Conservation (phyloP, 2,888 invertebrate species). For the Cephonodes hylas region DNA sequence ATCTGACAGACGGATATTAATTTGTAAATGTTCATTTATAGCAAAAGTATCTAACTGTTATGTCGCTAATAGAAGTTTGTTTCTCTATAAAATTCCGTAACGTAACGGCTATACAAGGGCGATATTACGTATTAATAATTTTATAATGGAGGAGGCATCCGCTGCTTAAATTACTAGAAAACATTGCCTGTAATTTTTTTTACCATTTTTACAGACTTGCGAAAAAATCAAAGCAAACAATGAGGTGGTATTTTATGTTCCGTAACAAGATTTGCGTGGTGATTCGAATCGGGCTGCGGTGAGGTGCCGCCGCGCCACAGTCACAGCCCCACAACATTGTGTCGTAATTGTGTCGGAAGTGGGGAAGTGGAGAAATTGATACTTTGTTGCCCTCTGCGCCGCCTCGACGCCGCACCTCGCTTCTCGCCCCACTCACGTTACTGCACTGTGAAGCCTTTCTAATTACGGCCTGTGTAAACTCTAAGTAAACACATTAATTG, state of each 20-base stretch:
- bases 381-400: constrained; percentile 60
- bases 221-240: constrained; percentile 63
- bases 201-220: constrained; percentile 41
- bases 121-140: not conserved
- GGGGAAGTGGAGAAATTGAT: constrained; percentile 75
- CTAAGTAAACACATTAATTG: constrained; percentile 42
- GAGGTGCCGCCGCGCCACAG: constrained; percentile 47
- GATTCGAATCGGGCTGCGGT: constrained; percentile 67
- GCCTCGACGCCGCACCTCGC: constrained; percentile 35
- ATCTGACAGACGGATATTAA: constrained; percentile 19
- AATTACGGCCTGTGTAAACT: constrained; percentile 57
- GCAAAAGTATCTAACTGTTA: constrained; percentile 2
- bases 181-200: not conserved
- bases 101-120: too few species aligned
- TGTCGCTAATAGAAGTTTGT: not conserved
- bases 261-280: constrained; percentile 71
- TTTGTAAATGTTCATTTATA: constrained; percentile 7
- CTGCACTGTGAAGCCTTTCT: constrained; percentile 65
- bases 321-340: constrained; percentile 62
- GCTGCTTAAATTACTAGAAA: not conserved
- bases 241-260: constrained; percentile 66
- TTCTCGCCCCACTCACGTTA: constrained; percentile 35
- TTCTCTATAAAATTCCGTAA: too few species aligned
- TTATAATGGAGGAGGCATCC: not conserved
- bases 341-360: constrained; percentile 76